Evolutionary conservation across 2,113 vertebrate species (phyloP).

Genomic region (Tetraodon nigroviridis): DNA sequence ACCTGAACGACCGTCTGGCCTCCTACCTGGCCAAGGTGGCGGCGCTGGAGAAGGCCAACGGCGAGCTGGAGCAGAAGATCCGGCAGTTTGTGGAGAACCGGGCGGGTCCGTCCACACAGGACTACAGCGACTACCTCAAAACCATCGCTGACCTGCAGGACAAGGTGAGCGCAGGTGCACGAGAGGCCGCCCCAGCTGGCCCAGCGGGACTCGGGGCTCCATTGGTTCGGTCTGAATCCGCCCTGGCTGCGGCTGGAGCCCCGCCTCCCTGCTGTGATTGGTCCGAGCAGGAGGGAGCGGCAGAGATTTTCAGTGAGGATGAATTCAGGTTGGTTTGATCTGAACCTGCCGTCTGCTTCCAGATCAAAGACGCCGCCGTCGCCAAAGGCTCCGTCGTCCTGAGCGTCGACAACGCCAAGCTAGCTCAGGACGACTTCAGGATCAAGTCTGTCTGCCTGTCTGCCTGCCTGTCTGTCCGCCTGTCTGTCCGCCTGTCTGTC

Average conservation of each 20-base stretch:
- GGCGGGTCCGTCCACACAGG: slow-evolving; percentile 10
- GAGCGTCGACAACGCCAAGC: slow-evolving; percentile 75
- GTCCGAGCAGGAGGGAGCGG: no score
- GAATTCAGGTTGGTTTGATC: no score
- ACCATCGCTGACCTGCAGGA: slow-evolving; percentile 61
- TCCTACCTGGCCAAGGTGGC: slow-evolving; percentile 71
- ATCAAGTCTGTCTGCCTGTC: slow-evolving; percentile 28
- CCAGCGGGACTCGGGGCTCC: no score
- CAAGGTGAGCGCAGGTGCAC: slow-evolving; percentile 52
- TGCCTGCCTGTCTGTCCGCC: slow-evolving; percentile 31
- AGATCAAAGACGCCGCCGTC: slow-evolving; percentile 63
- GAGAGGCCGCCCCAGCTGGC: no score
- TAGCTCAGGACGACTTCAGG: slow-evolving; percentile 79
- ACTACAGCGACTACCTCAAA: slow-evolving; percentile 44
- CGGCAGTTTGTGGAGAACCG: slow-evolving; percentile 60
- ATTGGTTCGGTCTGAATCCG: no score
- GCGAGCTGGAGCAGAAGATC: slow-evolving; percentile 75
- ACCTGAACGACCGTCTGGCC: slow-evolving; percentile 76
- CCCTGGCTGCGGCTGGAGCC: no score
- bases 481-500: not conserved
- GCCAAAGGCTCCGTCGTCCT: slow-evolving; percentile 60
- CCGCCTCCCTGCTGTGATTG: not conserved
- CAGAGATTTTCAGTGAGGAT: no score
- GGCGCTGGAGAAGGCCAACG: slow-evolving; percentile 65
- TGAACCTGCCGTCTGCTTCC: not conserved